These are phyloP conservation scores for Morpho deidamia DNA, from an alignment of 2,888 invertebrate genomes.

Conservation along the genomic window DNA sequence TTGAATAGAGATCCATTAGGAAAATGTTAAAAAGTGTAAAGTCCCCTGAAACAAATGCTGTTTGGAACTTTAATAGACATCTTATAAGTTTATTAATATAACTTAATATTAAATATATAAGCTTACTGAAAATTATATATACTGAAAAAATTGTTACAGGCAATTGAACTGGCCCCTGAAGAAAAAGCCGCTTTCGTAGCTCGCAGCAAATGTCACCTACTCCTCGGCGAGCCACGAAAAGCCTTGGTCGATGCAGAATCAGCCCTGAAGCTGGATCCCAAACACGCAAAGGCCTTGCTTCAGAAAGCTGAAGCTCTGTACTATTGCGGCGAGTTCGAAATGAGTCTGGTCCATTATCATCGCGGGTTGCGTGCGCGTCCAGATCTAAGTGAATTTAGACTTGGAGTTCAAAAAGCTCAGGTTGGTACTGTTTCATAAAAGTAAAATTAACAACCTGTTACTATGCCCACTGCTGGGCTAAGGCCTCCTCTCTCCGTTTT, in stretches of 20 bases:
- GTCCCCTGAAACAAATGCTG: too few species aligned
- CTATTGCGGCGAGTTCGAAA: conserved; percentile 94
- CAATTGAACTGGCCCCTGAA: conserved; percentile 89
- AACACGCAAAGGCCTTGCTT: conserved; percentile 81
- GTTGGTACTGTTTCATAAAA: conserved; percentile 34
- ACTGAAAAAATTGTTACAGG: conserved; percentile 75
- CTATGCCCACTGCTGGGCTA: too few species aligned
- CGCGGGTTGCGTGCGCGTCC: conserved; percentile 90
- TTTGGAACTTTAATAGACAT: too few species aligned
- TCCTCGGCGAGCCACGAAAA: conserved; percentile 89
- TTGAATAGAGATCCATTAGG: too few species aligned
- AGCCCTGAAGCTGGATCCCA: conserved; percentile 85
- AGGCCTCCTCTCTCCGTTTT: too few species aligned
- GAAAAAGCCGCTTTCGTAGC: conserved; percentile 93
- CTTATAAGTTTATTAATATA: too few species aligned
- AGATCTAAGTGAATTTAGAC: conserved; percentile 86
- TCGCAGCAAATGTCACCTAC: conserved; percentile 91
- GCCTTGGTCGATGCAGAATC: conserved; percentile 91
- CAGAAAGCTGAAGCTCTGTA: conserved; percentile 96
- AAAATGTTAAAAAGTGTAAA: too few species aligned
- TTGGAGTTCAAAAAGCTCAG: conserved; percentile 94
- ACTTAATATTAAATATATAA: too few species aligned
- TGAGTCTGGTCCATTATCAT: conserved; percentile 94
- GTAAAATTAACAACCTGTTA: too few species aligned
- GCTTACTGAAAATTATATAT: neutral